Conservation (phyloP, 2,797 vertebrate species). For the Amniataba percoides region DNA sequence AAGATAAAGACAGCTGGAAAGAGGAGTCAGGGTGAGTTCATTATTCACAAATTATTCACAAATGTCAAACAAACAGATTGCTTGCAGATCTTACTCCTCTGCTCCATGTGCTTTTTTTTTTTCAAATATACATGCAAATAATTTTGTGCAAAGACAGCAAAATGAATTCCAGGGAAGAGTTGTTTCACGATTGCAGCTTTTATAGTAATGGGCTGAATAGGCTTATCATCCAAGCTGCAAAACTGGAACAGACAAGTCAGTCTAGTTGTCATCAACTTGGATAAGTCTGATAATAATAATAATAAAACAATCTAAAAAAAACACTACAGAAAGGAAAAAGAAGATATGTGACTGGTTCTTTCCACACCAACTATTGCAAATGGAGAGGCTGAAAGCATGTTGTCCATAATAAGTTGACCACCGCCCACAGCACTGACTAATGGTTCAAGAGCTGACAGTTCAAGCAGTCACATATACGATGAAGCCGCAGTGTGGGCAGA, state of each 20-base stretch:
- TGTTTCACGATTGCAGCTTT: neutral
- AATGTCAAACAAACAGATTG: neutral
- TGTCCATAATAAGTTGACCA: neutral
- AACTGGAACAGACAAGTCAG: neutral
- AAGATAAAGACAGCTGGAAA: conserved; percentile 90
- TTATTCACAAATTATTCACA: neutral
- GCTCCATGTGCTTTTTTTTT: neutral
- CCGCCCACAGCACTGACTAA: neutral
- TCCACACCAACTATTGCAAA: neutral
- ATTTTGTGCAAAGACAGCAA: neutral
- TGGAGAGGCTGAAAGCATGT: neutral
- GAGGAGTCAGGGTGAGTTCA: conserved; percentile 91
- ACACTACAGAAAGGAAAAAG: neutral
- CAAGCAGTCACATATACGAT: neutral
- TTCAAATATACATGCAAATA: neutral
- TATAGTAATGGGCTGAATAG: neutral
- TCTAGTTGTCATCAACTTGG: neutral
- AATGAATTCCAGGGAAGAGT: neutral
- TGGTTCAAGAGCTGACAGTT: neutral
- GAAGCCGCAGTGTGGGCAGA: neutral
- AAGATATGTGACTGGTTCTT: neutral
- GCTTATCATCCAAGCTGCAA: neutral
- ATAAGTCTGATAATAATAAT: too few species aligned
- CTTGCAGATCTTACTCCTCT: neutral
- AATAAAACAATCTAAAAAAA: neutral